Percentiles rank a stretch among this genome's conserved stretches.
These are phyloP conservation scores for Pomatostomus ruficeps DNA, from an alignment of 2,113 vertebrate species.

Conservation along the genomic window DNA sequence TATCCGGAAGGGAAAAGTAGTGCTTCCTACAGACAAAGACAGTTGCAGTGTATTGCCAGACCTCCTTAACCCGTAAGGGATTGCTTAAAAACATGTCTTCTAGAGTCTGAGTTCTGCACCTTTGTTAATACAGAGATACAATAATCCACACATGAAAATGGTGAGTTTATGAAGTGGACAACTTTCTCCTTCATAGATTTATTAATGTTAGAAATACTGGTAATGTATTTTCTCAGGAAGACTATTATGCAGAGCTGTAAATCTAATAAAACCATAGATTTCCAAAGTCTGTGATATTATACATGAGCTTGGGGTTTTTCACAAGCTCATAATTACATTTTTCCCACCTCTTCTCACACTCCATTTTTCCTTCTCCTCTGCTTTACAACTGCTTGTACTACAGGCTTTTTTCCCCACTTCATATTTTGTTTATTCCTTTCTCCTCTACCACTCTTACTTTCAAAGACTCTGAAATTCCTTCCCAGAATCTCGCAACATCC, in stretches of 20 bases:
- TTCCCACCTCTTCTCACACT: background rate
- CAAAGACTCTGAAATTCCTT: background rate
- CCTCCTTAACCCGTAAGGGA: background rate
- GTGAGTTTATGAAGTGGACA: background rate
- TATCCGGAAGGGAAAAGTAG: background rate
- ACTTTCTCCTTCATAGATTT: background rate
- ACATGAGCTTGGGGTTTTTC: background rate
- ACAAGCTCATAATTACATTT: background rate
- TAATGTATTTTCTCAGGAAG: background rate
- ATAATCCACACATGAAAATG: background rate
- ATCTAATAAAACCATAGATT: background rate
- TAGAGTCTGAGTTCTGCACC: background rate
- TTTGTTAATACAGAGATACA: background rate
- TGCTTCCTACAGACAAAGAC: background rate
- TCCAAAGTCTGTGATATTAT: background rate
- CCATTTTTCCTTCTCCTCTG: background rate
- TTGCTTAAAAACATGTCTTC: background rate
- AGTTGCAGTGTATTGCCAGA: background rate
- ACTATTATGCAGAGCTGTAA: background rate
- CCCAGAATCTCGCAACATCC: background rate
- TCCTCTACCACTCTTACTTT: background rate
- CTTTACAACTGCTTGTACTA: background rate
- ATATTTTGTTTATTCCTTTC: background rate
- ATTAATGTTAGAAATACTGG: background rate
- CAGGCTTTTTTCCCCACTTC: background rate